A percentile compares a stretch with the other conserved stretches of the same genome.
Conservation (phyloP, 2,113 vertebrate genomes). For the Pollachius pollachius region DNA sequence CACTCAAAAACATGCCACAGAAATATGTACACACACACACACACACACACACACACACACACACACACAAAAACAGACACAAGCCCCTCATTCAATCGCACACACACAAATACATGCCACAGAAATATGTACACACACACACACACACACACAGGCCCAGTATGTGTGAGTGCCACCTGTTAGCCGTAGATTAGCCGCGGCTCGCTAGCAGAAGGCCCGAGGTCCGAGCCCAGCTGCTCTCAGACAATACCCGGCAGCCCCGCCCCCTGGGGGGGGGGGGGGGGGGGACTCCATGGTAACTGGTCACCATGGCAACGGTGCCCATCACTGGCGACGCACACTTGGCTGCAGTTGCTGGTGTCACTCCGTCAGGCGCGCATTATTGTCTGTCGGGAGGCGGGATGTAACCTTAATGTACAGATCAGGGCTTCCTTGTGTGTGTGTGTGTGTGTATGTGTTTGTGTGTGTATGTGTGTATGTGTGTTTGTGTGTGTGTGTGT, state of each 20-base stretch:
- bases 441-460: neutral
- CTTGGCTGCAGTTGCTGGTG: neutral
- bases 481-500: neutral
- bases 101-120: neutral
- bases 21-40: neutral
- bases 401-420: neutral
- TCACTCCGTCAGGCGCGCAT: neutral
- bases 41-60: neutral
- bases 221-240: neutral
- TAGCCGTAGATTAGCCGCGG: neutral
- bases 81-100: neutral
- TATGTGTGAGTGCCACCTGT: neutral
- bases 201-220: neutral
- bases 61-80: neutral
- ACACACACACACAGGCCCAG: neutral
- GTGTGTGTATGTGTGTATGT: neutral
- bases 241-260: neutral
- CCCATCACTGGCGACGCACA: neutral
- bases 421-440: neutral
- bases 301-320: neutral
- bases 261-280: too few relatives aligned
- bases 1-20: neutral
- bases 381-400: neutral
- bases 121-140: neutral
- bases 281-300: too few relatives aligned